Percentiles rank a stretch among this genome's conserved stretches.
phyloP scores from a whole-genome alignment of 2,113 vertebrate genomes.

The Megaceryle torquata region DNA sequence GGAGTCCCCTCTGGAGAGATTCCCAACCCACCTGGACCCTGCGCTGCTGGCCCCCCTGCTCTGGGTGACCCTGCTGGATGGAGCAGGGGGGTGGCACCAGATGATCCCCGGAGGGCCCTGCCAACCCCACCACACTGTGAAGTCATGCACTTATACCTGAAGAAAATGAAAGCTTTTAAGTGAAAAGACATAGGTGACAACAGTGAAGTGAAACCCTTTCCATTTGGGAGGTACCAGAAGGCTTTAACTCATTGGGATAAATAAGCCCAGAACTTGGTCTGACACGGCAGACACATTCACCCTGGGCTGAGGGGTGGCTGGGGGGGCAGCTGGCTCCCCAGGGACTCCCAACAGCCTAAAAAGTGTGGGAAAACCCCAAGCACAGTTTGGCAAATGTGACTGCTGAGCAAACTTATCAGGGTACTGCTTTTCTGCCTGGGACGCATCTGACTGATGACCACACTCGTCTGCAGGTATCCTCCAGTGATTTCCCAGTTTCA shows the following conservation, averaged over 20 bases:
- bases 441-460: not conserved
- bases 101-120: not conserved
- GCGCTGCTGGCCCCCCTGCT: not conserved
- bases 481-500: not conserved
- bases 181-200: not conserved
- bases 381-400: not conserved
- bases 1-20: not conserved
- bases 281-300: not conserved
- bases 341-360: not conserved
- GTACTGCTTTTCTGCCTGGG: not conserved
- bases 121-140: not conserved
- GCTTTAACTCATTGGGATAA: not conserved
- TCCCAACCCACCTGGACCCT: not conserved
- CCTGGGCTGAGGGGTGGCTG: not conserved
- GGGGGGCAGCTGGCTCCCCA: not conserved
- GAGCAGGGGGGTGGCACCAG: not conserved
- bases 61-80: too few species aligned
- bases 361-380: fast-evolving
- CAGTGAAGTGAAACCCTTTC: not conserved
- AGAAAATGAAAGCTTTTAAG: not conserved
- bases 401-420: not conserved
- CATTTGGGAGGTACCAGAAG: not conserved
- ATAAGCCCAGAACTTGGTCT: not conserved
- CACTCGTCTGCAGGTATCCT: not conserved
- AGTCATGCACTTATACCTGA: not conserved